Base-by-base conservation (phyloP, 2,888 invertebrate species). In the Andrena praecox region DNA sequence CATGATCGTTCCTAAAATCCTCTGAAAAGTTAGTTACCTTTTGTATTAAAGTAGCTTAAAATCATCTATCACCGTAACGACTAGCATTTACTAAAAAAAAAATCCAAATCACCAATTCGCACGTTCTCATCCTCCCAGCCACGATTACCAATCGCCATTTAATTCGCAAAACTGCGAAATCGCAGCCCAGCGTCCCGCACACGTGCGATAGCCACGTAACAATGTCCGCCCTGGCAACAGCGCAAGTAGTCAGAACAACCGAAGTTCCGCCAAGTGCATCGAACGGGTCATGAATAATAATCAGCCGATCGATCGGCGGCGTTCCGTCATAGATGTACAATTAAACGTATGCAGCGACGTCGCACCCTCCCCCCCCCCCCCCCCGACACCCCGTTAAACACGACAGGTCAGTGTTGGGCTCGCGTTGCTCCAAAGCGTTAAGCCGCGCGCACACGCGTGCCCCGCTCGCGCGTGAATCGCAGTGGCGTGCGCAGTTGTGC, bases 251-350 rank as follows among this genome's bases (percentile, higher is more conserved):
- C 24, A 16, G 5, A n/a, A 29, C 10, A 4, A 12, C n/a, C n/a
- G 48, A 69, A 42, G n/a, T 48, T 20, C 20, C 31, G 50, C 50
- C 12, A 71, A 77, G 60, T 77, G 66, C 60, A 62, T 67, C 62
- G 66, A 77, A 71, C 71, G 54, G 33, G 42, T 8, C 59, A 42
- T 60, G 73, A 69, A 73, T 72, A 79, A 81, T 74, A 74, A 81
- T 72, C 72, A 69, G 10, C 16, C 68, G 73, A 78, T 73, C 81
- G 66, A 81, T 59, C 56, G 48, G 27, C 35, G 33, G 52, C 31
- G 69, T 42, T 52, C 27, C 6, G 35, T 71, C 52, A 52, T 73
- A 69, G 66, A 71, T 20, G 62, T 70, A 73, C 69, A 78, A 79
- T 79, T 79, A 67, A 77, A 69, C 64, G 72, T 31, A 56, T 27